Evolutionary conservation across 2,888 invertebrate genomes (phyloP).

Genomic region (Agrochola lota): DNA sequence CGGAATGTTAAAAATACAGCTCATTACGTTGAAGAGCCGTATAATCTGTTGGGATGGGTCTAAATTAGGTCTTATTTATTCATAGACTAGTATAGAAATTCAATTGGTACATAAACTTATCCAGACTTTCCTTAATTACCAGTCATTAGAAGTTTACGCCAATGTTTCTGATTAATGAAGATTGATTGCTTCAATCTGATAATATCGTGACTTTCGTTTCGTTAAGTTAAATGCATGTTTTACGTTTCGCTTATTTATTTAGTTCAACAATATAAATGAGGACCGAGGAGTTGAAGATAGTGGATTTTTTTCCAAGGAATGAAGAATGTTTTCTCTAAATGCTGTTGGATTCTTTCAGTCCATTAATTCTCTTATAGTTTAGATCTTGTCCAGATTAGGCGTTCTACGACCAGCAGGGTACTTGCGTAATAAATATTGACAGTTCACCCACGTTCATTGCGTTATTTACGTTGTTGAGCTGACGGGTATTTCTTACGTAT

Average conservation of each 20-base stretch:
- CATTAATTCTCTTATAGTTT: not conserved
- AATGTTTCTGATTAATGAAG: slow-evolving; percentile 81
- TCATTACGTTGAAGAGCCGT: not conserved
- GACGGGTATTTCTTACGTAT: no score
- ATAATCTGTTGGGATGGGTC: not conserved
- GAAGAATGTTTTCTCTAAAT: not conserved
- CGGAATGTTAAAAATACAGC: slow-evolving; percentile 10
- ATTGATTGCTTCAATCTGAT: slow-evolving; percentile 79
- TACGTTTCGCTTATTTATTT: slow-evolving; percentile 36
- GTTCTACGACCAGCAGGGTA: not conserved
- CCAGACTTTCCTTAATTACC: slow-evolving; percentile 77
- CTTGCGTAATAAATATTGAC: no score
- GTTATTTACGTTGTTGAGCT: no score
- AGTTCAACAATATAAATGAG: slow-evolving; percentile 32
- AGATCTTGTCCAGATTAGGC: not conserved
- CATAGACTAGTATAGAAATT: slow-evolving; percentile 18
- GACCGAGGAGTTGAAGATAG: not conserved
- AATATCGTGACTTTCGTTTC: slow-evolving; percentile 73
- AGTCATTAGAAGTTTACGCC: slow-evolving; percentile 81
- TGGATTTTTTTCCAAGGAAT: not conserved
- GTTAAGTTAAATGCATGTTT: slow-evolving; percentile 43
- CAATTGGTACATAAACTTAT: slow-evolving; percentile 62
- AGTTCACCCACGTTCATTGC: no score
- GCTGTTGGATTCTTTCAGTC: not conserved
- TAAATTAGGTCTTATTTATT: slow-evolving; percentile 28